Evolutionary conservation across 1,140 invertebrate genomes (phyloP).

Genomic region (Heliothis virescens): DNA sequence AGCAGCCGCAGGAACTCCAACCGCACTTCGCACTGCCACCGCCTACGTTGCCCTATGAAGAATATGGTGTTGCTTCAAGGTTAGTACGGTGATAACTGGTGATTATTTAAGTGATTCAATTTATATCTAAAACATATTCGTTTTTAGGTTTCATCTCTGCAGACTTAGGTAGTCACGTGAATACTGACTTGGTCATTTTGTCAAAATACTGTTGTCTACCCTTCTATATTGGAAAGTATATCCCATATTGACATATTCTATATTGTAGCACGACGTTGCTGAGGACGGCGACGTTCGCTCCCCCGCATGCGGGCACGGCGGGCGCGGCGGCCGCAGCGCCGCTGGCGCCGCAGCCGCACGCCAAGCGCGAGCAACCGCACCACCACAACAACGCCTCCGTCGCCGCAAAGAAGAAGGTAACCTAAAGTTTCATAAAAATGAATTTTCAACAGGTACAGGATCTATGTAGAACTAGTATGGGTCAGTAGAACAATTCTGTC

Average conservation of each 20-base stretch:
- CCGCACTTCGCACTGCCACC: constrained; percentile 73
- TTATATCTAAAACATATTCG: no score
- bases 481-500: no score
- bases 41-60: constrained; percentile 66
- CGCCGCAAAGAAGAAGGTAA: constrained; percentile 76
- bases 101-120: no score
- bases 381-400: constrained; percentile 62
- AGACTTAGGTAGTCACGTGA: no score
- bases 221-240: neutral
- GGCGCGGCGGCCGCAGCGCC: constrained; percentile 32
- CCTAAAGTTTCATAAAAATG: no score
- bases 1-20: constrained; percentile 58
- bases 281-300: constrained; percentile 48
- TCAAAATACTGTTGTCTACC: neutral
- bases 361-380: constrained; percentile 68
- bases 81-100: no score
- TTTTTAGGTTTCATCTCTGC: no score
- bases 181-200: no score
- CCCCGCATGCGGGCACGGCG: constrained; percentile 23
- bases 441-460: no score
- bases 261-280: neutral
- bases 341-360: constrained; percentile 60
- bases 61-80: constrained; percentile 55
- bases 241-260: neutral
- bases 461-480: no score